A percentile compares a stretch with the other conserved stretches of the same genome.
These are phyloP conservation scores for Caracal caracal DNA, from an alignment of 2,113 vertebrate genomes.

Conservation along the genomic window DNA sequence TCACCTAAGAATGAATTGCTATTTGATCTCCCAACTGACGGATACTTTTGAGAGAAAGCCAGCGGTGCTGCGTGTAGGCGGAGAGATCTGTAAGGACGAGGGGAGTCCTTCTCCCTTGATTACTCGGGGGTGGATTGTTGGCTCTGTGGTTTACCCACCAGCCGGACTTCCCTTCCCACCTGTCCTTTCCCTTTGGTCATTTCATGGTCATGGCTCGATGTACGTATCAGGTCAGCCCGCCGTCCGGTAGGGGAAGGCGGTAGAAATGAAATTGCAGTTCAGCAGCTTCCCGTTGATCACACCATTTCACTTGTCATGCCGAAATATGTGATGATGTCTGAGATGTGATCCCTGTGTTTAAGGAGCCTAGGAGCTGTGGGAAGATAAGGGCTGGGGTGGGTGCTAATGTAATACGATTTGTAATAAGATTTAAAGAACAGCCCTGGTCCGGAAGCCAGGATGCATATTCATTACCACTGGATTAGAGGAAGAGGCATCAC, in stretches of 20 bases:
- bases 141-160: neutral
- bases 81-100: neutral
- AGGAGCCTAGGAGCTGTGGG: neutral
- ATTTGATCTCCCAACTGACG: neutral
- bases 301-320: neutral
- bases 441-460: neutral
- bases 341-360: neutral
- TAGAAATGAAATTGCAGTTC: neutral
- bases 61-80: fast-evolving
- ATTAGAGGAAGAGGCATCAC: neutral
- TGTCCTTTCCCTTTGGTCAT: constrained; percentile 27
- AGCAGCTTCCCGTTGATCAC: neutral
- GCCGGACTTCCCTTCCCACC: neutral
- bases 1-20: neutral
- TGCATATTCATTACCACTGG: neutral
- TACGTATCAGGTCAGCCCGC: neutral
- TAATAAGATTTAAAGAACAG: neutral
- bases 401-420: neutral
- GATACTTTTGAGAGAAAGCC: neutral
- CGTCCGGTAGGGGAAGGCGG: neutral
- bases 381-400: neutral
- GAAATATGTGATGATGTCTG: neutral
- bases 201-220: neutral
- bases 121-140: neutral
- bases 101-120: neutral